A percentile compares a stretch with the other conserved stretches of the same genome.
Conservation (phyloP, 2,797 vertebrate genomes). For the Pseudochirops corinnae region DNA sequence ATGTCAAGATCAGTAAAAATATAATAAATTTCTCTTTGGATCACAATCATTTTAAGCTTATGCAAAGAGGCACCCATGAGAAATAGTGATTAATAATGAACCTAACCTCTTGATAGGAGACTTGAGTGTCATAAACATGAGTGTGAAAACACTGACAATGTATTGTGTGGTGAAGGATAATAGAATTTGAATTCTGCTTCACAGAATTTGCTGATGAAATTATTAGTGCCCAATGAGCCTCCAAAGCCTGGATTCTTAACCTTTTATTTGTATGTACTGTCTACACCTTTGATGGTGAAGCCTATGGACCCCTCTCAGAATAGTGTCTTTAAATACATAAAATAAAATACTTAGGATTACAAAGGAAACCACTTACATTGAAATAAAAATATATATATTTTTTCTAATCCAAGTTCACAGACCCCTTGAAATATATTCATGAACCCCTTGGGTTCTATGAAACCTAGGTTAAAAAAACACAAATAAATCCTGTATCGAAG, state of each 20-base stretch:
- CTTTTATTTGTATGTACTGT: neutral
- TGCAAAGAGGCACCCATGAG: neutral
- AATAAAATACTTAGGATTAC: neutral
- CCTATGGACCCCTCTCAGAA: neutral
- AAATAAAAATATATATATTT: neutral
- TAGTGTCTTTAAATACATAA: neutral
- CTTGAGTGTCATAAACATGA: neutral
- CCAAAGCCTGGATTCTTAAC: neutral
- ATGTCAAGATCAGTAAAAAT: conserved; percentile 13
- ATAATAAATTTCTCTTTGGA: neutral
- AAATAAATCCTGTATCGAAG: neutral
- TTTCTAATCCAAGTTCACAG: neutral
- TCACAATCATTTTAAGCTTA: neutral
- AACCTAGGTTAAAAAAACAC: neutral
- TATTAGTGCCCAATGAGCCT: neutral
- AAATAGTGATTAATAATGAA: neutral
- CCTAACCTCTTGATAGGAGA: conserved; percentile 13
- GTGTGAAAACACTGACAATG: neutral
- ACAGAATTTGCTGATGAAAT: conserved; percentile 13
- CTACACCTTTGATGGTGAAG: neutral
- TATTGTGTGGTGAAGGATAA: neutral
- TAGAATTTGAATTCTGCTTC: conserved; percentile 53
- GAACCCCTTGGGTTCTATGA: neutral
- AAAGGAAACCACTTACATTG: neutral
- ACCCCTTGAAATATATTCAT: neutral